phyloP scores from a whole-genome alignment of 2,888 invertebrate genomes.

The Habrosyne pyritoides region DNA sequence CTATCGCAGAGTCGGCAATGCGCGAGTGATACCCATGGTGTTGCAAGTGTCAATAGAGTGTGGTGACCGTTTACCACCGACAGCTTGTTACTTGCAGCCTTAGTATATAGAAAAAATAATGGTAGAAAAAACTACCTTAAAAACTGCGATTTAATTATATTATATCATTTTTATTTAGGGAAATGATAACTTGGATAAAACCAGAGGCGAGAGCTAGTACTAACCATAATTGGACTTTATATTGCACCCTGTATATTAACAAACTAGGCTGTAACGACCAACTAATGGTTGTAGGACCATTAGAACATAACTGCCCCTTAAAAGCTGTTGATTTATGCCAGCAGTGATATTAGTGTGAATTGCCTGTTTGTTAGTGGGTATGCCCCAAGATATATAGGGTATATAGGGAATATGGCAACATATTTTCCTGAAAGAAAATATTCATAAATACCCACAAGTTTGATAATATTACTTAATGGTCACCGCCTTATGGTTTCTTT shows the following conservation, averaged over 20 bases:
- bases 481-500: too few species aligned
- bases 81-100: too few species aligned
- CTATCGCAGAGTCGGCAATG: too few species aligned
- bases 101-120: too few species aligned
- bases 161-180: too few species aligned
- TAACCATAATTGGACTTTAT: background rate
- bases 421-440: background rate
- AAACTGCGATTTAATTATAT: too few species aligned
- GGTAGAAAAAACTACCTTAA: too few species aligned
- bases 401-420: background rate
- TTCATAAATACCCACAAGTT: too few species aligned
- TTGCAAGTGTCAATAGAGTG: too few species aligned
- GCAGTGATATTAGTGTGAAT: background rate
- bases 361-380: background rate
- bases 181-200: background rate
- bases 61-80: too few species aligned
- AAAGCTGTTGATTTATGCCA: background rate
- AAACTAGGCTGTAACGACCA: background rate
- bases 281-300: background rate
- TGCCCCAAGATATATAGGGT: background rate
- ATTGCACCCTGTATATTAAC: background rate
- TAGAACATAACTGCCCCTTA: background rate
- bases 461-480: too few species aligned
- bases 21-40: too few species aligned
- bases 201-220: background rate